Conservation (phyloP, 2,797 vertebrate genomes). For the Danionella dracula region DNA sequence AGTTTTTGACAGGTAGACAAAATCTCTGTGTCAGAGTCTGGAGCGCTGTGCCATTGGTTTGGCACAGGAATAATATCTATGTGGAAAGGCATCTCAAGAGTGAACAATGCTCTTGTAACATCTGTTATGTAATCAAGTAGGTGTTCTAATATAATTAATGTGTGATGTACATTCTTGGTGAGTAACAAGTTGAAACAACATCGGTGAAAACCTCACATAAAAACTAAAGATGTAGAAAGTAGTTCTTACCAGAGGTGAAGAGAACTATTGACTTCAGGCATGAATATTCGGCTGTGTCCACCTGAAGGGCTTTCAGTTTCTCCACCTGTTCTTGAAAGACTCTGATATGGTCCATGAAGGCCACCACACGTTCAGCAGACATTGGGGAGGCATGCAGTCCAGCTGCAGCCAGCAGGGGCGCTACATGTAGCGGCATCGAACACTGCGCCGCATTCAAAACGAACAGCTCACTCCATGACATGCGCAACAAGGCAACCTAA, state of each 20-base stretch:
- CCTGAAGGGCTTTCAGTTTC: constrained; percentile 81
- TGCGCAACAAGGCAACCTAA: constrained; percentile 77
- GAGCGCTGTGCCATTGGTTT: background rate
- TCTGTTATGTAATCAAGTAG: background rate
- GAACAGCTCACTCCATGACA: constrained; percentile 86
- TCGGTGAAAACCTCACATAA: no score
- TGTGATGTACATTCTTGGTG: no score
- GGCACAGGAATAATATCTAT: background rate
- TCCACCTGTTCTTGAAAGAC: constrained; percentile 88
- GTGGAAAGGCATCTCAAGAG: background rate
- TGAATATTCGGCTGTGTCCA: constrained; percentile 81
- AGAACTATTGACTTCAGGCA: constrained; percentile 84
- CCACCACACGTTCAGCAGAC: constrained; percentile 80
- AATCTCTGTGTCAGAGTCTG: constrained; percentile 31
- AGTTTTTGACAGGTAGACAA: constrained; percentile 49
- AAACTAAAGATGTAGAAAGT: no score
- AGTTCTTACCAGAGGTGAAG: constrained; percentile 76
- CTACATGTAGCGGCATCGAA: constrained; percentile 81
- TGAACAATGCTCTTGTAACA: background rate
- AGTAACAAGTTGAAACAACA: background rate
- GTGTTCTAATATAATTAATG: background rate
- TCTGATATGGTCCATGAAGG: constrained; percentile 86
- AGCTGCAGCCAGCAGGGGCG: constrained; percentile 77
- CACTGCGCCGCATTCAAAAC: constrained; percentile 84
- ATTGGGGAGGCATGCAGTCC: constrained; percentile 82